Evolutionary conservation across 2,888 invertebrate species (phyloP).

Genomic region (Drosophila cognata): DNA sequence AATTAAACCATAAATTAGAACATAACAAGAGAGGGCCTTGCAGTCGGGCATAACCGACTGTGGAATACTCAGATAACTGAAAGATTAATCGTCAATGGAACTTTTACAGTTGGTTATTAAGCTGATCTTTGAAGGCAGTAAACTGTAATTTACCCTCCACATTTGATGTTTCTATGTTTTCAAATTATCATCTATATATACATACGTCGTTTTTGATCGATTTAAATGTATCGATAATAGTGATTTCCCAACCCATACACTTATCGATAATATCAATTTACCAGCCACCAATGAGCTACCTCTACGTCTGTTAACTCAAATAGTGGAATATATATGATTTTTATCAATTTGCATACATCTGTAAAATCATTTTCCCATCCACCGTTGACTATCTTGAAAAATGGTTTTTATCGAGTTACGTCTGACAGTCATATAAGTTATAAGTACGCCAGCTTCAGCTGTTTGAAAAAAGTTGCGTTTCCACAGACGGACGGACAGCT

Average conservation of each 20-base stretch:
- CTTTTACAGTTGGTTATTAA: background rate
- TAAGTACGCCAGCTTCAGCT: background rate
- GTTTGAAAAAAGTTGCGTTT: background rate
- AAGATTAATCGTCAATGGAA: background rate
- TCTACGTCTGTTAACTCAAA: too few species aligned
- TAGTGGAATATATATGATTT: too few species aligned
- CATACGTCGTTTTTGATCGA: background rate
- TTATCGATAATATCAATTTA: background rate
- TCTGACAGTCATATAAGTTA: background rate
- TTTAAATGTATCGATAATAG: background rate
- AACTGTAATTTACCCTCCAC: background rate
- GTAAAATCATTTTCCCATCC: background rate
- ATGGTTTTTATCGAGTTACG: background rate
- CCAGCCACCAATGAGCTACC: too few species aligned
- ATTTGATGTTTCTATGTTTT: background rate
- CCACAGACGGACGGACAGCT: background rate
- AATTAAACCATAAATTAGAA: slow-evolving; percentile 26
- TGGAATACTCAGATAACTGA: background rate
- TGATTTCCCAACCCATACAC: background rate
- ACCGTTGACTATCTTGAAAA: background rate
- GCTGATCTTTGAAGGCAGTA: background rate
- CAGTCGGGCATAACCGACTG: background rate
- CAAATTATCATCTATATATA: background rate
- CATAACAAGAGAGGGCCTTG: background rate
- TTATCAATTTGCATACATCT: background rate